These are phyloP conservation scores for Smithornis capensis DNA, from an alignment of 2,113 vertebrate genomes.

Conservation along the genomic window DNA sequence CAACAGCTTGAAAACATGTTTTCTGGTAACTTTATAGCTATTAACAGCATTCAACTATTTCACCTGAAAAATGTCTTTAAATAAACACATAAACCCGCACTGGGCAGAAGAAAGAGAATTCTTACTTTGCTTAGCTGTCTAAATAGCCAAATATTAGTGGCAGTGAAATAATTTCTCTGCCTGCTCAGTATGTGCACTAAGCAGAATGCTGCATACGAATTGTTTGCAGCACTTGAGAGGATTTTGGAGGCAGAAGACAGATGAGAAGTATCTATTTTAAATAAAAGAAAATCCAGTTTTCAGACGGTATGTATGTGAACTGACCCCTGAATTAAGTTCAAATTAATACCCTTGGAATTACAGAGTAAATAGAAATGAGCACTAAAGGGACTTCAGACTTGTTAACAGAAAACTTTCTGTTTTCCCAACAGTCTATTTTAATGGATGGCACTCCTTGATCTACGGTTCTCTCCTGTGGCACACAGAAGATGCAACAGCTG, in stretches of 20 bases:
- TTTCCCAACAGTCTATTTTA: background rate
- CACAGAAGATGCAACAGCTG: background rate
- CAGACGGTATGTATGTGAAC: background rate
- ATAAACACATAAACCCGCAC: background rate
- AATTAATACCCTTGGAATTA: background rate
- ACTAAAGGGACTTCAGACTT: background rate
- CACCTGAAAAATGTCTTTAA: background rate
- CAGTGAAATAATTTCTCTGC: background rate
- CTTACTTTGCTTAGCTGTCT: background rate
- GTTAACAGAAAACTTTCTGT: background rate
- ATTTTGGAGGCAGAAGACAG: background rate
- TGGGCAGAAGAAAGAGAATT: background rate
- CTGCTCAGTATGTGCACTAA: background rate
- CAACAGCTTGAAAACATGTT: background rate
- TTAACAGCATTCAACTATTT: background rate
- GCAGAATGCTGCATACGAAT: background rate
- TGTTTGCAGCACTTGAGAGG: background rate
- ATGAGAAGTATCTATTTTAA: background rate
- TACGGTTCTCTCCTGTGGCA: background rate
- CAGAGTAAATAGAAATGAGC: background rate
- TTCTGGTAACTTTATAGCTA: background rate
- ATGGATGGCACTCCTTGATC: background rate
- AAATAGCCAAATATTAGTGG: background rate
- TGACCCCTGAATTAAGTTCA: background rate
- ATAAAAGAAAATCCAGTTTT: background rate